Percentiles rank a stretch among this genome's conserved stretches.
phyloP scores from a whole-genome alignment of 1,140 invertebrate genomes.

The Hypothenemus hampei region DNA sequence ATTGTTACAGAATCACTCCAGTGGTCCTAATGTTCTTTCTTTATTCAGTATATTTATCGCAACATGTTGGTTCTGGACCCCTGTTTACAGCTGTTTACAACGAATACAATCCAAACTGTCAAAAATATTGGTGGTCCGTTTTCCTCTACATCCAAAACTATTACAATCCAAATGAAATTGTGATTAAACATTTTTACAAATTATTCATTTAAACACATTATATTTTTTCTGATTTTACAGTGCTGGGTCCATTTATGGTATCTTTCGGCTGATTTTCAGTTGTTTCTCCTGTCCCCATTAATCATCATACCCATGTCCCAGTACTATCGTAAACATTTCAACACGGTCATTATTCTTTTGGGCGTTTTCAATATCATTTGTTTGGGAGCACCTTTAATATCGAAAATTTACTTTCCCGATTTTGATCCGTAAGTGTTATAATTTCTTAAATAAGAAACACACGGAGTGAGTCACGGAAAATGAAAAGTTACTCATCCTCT shows the following conservation, averaged over 20 bases:
- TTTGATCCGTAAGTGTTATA: constrained; percentile 31
- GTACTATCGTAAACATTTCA: constrained; percentile 14
- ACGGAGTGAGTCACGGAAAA: no score
- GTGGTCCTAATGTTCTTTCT: constrained; percentile 32
- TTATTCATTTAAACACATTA: not conserved
- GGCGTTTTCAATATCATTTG: constrained; percentile 27
- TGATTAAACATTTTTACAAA: constrained; percentile 8
- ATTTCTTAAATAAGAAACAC: constrained; percentile 12
- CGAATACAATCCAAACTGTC: constrained; percentile 20
- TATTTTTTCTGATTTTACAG: constrained; percentile 42
- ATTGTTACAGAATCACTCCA: constrained; percentile 33
- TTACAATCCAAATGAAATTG: constrained; percentile 40
- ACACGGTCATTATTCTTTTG: constrained; percentile 20
- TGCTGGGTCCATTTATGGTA: constrained; percentile 56
- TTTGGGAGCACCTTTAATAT: constrained; percentile 28
- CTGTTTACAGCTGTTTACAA: constrained; percentile 15
- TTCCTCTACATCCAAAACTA: constrained; percentile 40
- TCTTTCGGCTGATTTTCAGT: constrained; percentile 66
- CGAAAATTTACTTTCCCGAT: constrained; percentile 24
- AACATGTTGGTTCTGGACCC: constrained; percentile 30
- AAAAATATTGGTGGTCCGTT: constrained; percentile 33
- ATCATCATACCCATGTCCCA: constrained; percentile 45
- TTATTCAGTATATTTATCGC: constrained; percentile 25
- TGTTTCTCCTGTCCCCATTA: constrained; percentile 57
- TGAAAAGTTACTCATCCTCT: no score